A percentile compares a stretch with the other conserved stretches of the same genome.
Evolutionary conservation across 2,797 vertebrate genomes (phyloP).

Genomic region (Pseudotriccus pelzelni): DNA sequence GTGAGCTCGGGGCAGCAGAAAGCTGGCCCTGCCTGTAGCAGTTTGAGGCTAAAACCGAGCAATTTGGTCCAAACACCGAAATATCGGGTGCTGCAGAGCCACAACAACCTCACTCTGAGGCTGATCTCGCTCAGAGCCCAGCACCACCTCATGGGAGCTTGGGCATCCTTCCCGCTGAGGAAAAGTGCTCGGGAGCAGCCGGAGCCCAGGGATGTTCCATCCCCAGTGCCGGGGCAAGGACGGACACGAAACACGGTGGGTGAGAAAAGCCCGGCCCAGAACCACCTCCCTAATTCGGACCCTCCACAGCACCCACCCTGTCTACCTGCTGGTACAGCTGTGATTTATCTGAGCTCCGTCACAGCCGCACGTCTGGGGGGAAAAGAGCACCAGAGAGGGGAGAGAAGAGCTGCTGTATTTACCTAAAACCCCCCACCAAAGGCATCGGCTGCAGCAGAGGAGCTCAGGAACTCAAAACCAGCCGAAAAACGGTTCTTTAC

Average conservation of each 20-base stretch:
- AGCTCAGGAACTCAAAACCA: not conserved
- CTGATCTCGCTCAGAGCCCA: not conserved
- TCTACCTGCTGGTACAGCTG: not conserved
- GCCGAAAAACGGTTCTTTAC: not conserved
- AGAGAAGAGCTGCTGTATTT: not conserved
- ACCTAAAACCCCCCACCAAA: not conserved
- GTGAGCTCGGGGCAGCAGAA: not conserved
- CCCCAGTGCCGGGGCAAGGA: not conserved
- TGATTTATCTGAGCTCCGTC: not conserved
- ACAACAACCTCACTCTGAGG: accelerated
- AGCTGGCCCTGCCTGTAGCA: not conserved
- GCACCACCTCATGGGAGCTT: not conserved
- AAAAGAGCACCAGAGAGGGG: not conserved
- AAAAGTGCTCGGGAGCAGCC: not conserved
- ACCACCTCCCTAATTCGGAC: not conserved
- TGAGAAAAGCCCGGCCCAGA: not conserved
- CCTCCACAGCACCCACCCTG: not conserved
- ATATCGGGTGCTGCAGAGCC: accelerated
- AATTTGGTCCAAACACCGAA: not conserved
- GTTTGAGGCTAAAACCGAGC: not conserved
- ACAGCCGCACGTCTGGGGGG: accelerated
- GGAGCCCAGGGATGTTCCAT: not conserved
- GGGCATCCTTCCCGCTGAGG: not conserved
- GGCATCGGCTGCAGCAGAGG: not conserved
- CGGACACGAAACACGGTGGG: not conserved